Evolutionary conservation across 2,113 vertebrate genomes (phyloP), one percentile per base, ranked within the genome.

Genomic region (Porphyrio hochstetteri): DNA sequence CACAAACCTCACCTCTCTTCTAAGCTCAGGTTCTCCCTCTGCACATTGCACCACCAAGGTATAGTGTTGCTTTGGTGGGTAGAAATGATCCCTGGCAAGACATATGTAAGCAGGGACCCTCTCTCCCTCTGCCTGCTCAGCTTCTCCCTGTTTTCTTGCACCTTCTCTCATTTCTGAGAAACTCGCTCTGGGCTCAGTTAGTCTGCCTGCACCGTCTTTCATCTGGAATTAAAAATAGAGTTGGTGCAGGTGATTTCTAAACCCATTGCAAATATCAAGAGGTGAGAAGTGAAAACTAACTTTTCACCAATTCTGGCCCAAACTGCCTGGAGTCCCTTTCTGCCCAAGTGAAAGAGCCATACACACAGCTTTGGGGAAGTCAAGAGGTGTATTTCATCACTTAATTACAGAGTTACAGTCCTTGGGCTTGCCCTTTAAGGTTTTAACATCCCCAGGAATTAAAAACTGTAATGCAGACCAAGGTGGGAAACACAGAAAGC

Each of bases 171-270:
- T 87, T 92, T 89, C 81, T 91, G 67, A 94, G 81, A 70, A 82
- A 86, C 31, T 65, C 55, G 33, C 28, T 27, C 52, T 76, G 5
- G 0, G 24, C 64, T 89, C 78, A 33, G 21, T 61, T 85, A n/a
- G 44, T 71, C 29, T 0, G 0, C 18, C 64, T 82, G 36, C 36
- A 61, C 40, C 0, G 2, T 13, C 50, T 88, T 85, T 90, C 57
- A 91, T 40, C 63, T 95, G 84, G 36, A 94, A 91, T 82, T 82
- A 89, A 93, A 92, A 92, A 48, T 36, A 82, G n/a, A 52, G 28
- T 48, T 61, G 17, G 24, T 69, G 33, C 29, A 68, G 63, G 70
- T 44, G 44, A 46, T 65, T 92, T 85, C 59, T 77, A 59, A 63
- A 82, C 28, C 80, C 25, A 11, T 10, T 57, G 46, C 77, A 75